Percentiles rank a stretch among this genome's conserved stretches.
phyloP scores from a whole-genome alignment of 2,113 vertebrate species.

The Strigops habroptila region DNA sequence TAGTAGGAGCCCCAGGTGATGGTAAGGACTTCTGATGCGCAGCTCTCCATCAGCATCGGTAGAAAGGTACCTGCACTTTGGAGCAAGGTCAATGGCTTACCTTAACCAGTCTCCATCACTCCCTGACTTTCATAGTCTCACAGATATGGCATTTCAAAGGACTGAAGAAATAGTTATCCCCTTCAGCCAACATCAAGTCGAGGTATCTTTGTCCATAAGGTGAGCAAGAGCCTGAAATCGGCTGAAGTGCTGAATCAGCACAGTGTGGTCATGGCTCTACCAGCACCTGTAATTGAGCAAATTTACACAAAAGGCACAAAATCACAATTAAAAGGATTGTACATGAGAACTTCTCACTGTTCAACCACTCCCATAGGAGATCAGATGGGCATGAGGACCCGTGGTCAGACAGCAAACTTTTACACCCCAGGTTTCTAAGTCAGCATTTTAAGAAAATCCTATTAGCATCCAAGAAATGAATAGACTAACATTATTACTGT shows the following conservation, averaged over 20 bases:
- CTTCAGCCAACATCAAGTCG: fast-evolving
- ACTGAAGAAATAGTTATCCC: neutral
- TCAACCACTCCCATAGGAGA: neutral
- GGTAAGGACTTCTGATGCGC: too few relatives aligned
- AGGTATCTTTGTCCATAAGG: neutral
- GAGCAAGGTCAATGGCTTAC: neutral
- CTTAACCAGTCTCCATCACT: neutral
- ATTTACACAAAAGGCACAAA: neutral
- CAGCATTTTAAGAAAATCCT: neutral
- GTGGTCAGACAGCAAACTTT: neutral
- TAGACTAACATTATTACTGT: neutral
- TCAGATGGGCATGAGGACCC: fast-evolving
- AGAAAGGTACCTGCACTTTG: neutral
- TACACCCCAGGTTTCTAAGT: neutral
- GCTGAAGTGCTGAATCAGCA: neutral
- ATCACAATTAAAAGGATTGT: neutral
- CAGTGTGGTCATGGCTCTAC: neutral
- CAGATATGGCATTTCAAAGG: neutral
- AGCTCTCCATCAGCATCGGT: neutral
- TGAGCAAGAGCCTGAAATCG: neutral
- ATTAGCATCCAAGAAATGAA: neutral
- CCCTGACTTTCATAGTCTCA: neutral
- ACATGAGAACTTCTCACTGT: neutral
- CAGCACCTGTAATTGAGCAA: neutral
- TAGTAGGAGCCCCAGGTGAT: neutral